Evolutionary conservation across 2,113 vertebrate genomes (phyloP), one percentile per base, ranked within the genome.

Genomic region (Naja naja): DNA sequence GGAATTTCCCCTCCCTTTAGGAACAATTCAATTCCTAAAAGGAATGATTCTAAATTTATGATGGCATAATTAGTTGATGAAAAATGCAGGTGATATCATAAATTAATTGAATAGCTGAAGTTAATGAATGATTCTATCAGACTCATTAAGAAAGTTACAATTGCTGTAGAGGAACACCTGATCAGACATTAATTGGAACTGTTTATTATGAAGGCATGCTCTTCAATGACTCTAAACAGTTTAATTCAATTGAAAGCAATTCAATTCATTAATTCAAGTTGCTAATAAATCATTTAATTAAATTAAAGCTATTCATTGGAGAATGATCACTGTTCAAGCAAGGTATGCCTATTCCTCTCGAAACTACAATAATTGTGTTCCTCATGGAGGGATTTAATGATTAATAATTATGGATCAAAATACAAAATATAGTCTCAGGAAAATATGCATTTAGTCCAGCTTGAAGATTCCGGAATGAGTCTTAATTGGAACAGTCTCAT

Each of bases 151-250:
- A 88, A 81, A 89, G 60, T 39, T 45, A 89, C 60, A 54, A 81
- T 81, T 92, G 49, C n/a, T 92, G 49, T 53, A 22, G 34, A 81
- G 87, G 87, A 89, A 81, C 60, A 89, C 49, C 60, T 92, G 88
- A 92, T 92, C 87, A 92, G 54, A 89, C 52, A 88, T 69, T 53
- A 92, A 89, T 89, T 81, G 60, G 60, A 39, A 89, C 85, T 64
- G 30, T 64, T 91, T 91, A 91, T 91, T 87, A 92, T 92, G 55
- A 88, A 60, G 60, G 45, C 87, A 92, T 92, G 43, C 52, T 55
- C 27, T 92, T 55, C 60, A 92, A 81, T 81, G 87, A 64, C 88
- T 92, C 52, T 47, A 74, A 89, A 89, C 87, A 81, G 60, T 81
- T 92, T 81, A 92, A 92, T 89, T 64, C 87, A 88, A 64, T 81